Percentiles rank a stretch among this genome's conserved stretches.
Conservation (phyloP, 1,140 invertebrate species). For the Hermetia illucens region DNA sequence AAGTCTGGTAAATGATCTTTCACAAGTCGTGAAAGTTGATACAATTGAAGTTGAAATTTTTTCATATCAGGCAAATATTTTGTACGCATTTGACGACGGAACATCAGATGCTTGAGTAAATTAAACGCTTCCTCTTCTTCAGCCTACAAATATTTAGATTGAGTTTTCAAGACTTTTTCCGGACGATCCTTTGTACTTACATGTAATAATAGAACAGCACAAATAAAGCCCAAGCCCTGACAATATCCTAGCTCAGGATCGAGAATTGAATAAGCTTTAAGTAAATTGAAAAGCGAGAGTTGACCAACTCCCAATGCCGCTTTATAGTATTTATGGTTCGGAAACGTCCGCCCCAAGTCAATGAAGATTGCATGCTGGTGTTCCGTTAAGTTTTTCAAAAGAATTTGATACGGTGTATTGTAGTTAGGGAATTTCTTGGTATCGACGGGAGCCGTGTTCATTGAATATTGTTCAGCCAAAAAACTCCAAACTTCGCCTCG, state of each 20-base stretch:
- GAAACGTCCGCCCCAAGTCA: constrained; percentile 75
- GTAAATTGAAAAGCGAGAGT: constrained; percentile 80
- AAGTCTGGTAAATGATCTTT: constrained; percentile 76
- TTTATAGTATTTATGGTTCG: constrained; percentile 82
- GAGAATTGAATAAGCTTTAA: constrained; percentile 90
- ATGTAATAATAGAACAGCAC: constrained; percentile 82
- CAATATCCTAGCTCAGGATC: constrained; percentile 93
- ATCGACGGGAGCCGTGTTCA: constrained; percentile 54
- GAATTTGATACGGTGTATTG: constrained; percentile 60
- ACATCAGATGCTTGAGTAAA: constrained; percentile 81
- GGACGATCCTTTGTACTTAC: constrained; percentile 41
- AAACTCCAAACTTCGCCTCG: constrained; percentile 88
- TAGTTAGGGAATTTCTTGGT: constrained; percentile 53
- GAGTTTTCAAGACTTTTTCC: constrained; percentile 2
- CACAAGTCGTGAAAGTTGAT: constrained; percentile 83
- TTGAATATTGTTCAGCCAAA: constrained; percentile 64
- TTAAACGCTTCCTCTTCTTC: constrained; percentile 80
- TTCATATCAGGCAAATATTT: constrained; percentile 90
- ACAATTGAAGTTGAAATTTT: constrained; percentile 80
- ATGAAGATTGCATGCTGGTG: constrained; percentile 92
- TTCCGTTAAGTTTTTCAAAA: constrained; percentile 77
- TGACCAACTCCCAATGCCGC: constrained; percentile 79
- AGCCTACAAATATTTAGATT: constrained; percentile 45
- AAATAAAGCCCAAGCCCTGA: constrained; percentile 90
- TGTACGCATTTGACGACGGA: constrained; percentile 66